Evolutionary conservation across 2,113 vertebrate species (phyloP), one percentile per base, ranked within the genome.

Genomic region (Pseudorhombus dupliciocellatus): DNA sequence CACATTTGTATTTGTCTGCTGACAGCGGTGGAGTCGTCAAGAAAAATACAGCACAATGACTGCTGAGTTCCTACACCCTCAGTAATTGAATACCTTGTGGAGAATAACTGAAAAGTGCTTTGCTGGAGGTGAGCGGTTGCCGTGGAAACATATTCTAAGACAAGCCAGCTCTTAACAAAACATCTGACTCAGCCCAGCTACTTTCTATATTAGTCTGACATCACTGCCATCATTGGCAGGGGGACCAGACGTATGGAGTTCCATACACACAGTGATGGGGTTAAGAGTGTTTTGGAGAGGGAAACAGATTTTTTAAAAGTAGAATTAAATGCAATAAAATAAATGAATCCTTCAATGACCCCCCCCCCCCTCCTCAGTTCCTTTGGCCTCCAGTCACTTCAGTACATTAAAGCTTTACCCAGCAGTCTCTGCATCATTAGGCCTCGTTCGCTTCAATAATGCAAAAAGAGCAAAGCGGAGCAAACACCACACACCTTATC

Each of bases 381-480:
- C 16, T 52, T 18, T 4, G 53, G 22, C 66, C 52, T 77, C 55
- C 30, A 26, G 67, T 69, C 60, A 7, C 5, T 73, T 50, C 37
- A 75, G 22, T 79, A 78, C 58, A 81, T 83, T 83, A 7, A 16
- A 79, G 65, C 61, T 69, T 73, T 30, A 70, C 54, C 21, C 73
- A 53, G 40, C 72, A 84, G 81, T 74, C 64, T 54, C 54, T 40
- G 76, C 66, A 81, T 92, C 84, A 90, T 88, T 90, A 89, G 87
- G 75, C 62, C 28, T 56, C 83, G 87, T 79, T 79, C 50, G 59
- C 87, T 88, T 91, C 83, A 92, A 92, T 92, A 90, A 91, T 92
- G 83, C 89, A 92, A 84, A 89, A 90, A 90, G 84, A 90, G 86
- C 83, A 89, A 89, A 84, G 30, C 67, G 67, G 74, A 21, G 76